Conservation (phyloP, 2,113 vertebrate species). For the Malaclemys terrapin region DNA sequence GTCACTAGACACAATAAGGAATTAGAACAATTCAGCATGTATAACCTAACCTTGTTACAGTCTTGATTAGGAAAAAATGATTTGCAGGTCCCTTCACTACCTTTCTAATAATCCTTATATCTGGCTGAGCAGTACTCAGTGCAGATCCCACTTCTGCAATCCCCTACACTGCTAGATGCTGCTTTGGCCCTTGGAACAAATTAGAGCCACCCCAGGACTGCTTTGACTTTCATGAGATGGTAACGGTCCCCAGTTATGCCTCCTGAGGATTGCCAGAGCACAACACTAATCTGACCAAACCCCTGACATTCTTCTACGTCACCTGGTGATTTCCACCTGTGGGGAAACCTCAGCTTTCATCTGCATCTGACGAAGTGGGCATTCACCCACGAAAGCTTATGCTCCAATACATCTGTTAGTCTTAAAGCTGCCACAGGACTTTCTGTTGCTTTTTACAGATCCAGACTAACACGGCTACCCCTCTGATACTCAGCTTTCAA, state of each 20-base stretch:
- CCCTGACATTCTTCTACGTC: background rate
- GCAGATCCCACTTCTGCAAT: background rate
- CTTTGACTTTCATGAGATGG: background rate
- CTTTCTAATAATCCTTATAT: constrained; percentile 32
- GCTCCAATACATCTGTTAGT: too few species aligned
- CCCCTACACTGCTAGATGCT: constrained; percentile 12
- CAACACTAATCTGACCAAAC: background rate
- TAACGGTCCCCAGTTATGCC: background rate
- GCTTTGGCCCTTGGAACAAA: constrained; percentile 20
- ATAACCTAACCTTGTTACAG: constrained; percentile 63
- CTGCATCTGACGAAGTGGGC: too few species aligned
- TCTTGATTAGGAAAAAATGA: constrained; percentile 23
- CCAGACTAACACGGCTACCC: too few species aligned
- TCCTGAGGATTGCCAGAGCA: accelerated
- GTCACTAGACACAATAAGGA: constrained; percentile 53
- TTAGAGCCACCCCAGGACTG: background rate
- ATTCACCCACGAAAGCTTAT: too few species aligned
- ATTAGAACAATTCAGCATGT: constrained; percentile 52
- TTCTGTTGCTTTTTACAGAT: too few species aligned
- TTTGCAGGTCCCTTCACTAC: constrained; percentile 28
- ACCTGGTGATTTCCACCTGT: background rate
- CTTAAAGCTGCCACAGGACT: too few species aligned
- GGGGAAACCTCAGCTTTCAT: background rate
- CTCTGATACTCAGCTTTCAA: background rate
- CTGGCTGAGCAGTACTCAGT: constrained; percentile 18